phyloP scores from a whole-genome alignment of 1,140 invertebrate genomes.

The Colletes latitarsis region DNA sequence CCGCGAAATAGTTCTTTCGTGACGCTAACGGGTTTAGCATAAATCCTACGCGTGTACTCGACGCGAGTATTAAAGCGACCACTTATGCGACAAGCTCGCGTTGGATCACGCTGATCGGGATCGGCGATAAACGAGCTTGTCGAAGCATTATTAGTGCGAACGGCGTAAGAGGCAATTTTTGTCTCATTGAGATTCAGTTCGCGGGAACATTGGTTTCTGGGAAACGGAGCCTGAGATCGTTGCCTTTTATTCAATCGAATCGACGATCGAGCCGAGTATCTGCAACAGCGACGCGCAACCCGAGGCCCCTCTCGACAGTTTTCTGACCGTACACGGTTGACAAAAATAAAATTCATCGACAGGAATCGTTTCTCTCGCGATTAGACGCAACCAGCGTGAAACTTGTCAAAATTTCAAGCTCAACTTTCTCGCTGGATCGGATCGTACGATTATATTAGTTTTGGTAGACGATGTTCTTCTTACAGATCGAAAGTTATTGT shows the following conservation, averaged over 20 bases:
- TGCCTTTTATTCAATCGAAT: conserved; percentile 3
- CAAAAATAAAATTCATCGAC: no score
- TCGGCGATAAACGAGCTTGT: conserved; percentile 14
- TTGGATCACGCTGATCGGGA: conserved; percentile 25
- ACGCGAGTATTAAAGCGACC: conserved; percentile 16
- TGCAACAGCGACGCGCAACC: not conserved
- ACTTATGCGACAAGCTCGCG: conserved; percentile 29
- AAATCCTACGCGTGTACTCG: conserved; percentile 24
- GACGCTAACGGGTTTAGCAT: conserved; percentile 8
- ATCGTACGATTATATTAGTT: no score
- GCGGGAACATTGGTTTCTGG: not conserved
- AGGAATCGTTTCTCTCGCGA: no score
- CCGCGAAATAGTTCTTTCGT: conserved; percentile 1
- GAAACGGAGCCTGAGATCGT: not conserved
- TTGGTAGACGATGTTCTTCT: no score
- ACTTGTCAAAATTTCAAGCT: no score
- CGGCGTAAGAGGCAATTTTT: conserved; percentile 19
- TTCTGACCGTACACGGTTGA: no score
- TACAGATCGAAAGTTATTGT: no score
- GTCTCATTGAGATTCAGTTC: conserved; percentile 32
- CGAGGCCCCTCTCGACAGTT: no score
- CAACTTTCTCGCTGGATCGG: no score
- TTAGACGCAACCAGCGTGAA: no score
- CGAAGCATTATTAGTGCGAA: conserved; percentile 38
- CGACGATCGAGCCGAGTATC: not conserved